Evolutionary conservation across 2,113 vertebrate species (phyloP), one percentile per base, ranked within the genome.

Genomic region (Stigmatopora argus): DNA sequence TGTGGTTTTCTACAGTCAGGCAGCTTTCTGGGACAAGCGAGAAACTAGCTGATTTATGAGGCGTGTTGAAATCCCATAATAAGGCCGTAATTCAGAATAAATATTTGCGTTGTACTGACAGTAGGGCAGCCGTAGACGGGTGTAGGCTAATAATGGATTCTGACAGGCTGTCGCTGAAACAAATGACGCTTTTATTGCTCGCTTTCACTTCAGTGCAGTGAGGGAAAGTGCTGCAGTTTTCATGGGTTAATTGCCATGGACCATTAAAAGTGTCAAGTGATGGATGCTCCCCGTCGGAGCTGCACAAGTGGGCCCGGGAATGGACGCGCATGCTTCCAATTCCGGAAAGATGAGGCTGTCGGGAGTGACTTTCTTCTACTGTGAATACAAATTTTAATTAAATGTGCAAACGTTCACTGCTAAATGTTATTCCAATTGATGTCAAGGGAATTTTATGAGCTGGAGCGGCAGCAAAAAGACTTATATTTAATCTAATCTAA

Each of bases 101-200:
- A 87, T 78, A 84, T 80, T 80, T 82, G 68, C 13, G 56, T 65
- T 70, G 70, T 21, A 66, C 60, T 73, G 87, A 89, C 72, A 81
- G 82, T 76, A 69, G 65, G 46, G 71, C 71, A 26, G 79, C 74
- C 23, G 35, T 47, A 57, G 67, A 80, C 46, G 82, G 77, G 80
- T 78, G 81, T 73, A 70, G 83, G 81, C 82, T 74, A 80, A 85
- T 89, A 83, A 90, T 83, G 78, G 64, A 74, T 72, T 77, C 59
- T 86, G 87, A 91, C 88, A 84, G 86, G 53, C 62, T 70, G 55
- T 62, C 58, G 81, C 88, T 88, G 86, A 83, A 89, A 90, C 85
- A 86, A 89, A 90, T 88, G 85, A 84, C 45, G 78, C 79, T 85
- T 86, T 89, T 83, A 84, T 89, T 88, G 78, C 86, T 83, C 77